These are phyloP conservation scores for Brenthis hecate DNA, from an alignment of 2,888 invertebrate species.

Conservation along the genomic window DNA sequence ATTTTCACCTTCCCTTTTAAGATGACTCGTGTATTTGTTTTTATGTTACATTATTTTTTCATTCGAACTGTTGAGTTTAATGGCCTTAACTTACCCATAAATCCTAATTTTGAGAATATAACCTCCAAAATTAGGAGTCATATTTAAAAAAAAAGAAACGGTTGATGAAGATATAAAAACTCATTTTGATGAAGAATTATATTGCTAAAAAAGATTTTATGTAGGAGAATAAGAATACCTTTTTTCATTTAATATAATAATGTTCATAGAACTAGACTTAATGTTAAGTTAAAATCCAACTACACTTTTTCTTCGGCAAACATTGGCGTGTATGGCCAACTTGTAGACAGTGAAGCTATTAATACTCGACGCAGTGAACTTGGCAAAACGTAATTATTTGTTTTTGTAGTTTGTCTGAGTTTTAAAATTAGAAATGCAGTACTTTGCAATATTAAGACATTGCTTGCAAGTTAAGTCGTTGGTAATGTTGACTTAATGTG, in stretches of 20 bases:
- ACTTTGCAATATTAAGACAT: slow-evolving; percentile 18
- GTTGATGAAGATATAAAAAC: no score
- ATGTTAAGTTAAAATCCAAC: background rate
- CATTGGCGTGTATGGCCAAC: slow-evolving; percentile 2
- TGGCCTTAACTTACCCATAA: no score
- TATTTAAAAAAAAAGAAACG: no score
- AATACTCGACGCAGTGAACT: slow-evolving; percentile 48
- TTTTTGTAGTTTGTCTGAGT: slow-evolving; percentile 35
- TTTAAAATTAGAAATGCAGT: slow-evolving; percentile 29
- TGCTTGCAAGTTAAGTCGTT: slow-evolving; percentile 5
- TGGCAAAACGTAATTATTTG: slow-evolving; percentile 48
- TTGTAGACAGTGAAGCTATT: slow-evolving; percentile 35
- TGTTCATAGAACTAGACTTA: background rate
- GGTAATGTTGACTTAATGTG: slow-evolving; percentile 8
- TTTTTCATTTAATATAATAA: background rate
- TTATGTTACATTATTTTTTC: no score
- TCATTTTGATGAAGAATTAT: no score
- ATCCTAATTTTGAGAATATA: no score
- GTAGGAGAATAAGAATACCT: no score
- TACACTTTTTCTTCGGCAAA: background rate
- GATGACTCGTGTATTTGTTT: no score
- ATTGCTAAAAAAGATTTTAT: no score
- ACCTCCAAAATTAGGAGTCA: no score
- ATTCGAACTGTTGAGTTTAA: no score
- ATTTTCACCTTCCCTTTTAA: no score